Evolutionary conservation across 1,140 invertebrate species (phyloP).

Genomic region (Drosophila simulans): DNA sequence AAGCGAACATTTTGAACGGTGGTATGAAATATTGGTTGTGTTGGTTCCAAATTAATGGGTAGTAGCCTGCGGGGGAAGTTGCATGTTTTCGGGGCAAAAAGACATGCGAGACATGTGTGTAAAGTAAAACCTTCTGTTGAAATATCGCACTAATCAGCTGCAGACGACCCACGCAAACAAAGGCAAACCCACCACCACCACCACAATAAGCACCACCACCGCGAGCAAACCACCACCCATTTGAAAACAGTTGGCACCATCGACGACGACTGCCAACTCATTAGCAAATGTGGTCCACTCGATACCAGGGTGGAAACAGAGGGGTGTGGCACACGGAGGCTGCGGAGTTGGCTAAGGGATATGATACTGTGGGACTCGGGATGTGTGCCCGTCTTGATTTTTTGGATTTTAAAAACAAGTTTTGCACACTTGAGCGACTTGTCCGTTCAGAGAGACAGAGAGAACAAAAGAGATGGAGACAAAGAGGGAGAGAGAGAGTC

Average conservation of each 20-base stretch:
- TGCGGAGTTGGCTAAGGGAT: not conserved
- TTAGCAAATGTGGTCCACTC: slow-evolving; percentile 54
- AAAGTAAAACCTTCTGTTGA: slow-evolving; percentile 37
- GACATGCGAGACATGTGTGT: not conserved
- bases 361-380: not conserved
- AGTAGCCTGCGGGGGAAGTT: too few species aligned
- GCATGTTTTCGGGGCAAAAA: not conserved
- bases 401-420: slow-evolving; percentile 57
- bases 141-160: slow-evolving; percentile 49
- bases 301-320: slow-evolving; percentile 1
- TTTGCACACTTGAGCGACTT: slow-evolving; percentile 49
- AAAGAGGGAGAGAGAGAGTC: not conserved
- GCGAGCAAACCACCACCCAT: slow-evolving; percentile 55
- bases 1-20: too few species aligned
- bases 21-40: too few species aligned
- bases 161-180: slow-evolving; percentile 49
- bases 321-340: not conserved
- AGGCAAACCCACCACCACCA: slow-evolving; percentile 52
- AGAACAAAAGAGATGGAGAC: slow-evolving; percentile 3
- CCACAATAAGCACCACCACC: slow-evolving; percentile 54
- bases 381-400: slow-evolving; percentile 11
- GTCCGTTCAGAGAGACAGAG: slow-evolving; percentile 5
- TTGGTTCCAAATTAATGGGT: too few species aligned
- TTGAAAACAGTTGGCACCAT: slow-evolving; percentile 62
- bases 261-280: slow-evolving; percentile 57